Evolutionary conservation across 2,113 vertebrate species (phyloP).

Genomic region (Chaetodon auriga): DNA sequence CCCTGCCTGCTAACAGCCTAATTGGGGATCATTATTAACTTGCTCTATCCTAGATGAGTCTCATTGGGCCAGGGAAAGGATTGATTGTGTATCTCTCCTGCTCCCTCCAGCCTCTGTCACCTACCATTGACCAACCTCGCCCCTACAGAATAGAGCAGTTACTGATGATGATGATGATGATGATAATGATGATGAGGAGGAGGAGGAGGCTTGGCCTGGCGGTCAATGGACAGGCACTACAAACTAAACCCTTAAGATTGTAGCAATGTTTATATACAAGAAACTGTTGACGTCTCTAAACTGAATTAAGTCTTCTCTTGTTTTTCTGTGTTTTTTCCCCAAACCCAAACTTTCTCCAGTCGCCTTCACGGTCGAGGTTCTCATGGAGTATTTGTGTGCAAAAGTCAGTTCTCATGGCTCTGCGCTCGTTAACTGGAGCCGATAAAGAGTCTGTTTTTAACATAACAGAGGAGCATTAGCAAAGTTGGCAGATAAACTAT

Average conservation of each 20-base stretch:
- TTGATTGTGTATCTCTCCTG: constrained; percentile 71
- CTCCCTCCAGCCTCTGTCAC: constrained; percentile 66
- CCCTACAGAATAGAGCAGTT: constrained; percentile 54
- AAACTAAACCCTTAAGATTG: constrained; percentile 32
- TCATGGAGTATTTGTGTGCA: constrained; percentile 62
- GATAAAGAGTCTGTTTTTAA: constrained; percentile 79
- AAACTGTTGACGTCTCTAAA: constrained; percentile 18
- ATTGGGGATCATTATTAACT: constrained; percentile 77
- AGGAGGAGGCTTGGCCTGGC: constrained; percentile 57
- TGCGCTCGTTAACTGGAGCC: constrained; percentile 62
- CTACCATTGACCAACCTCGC: constrained; percentile 70
- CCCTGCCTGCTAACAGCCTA: constrained; percentile 55
- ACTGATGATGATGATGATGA: constrained; percentile 71
- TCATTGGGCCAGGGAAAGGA: constrained; percentile 66
- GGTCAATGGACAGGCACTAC: constrained; percentile 51
- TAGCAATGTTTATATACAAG: constrained; percentile 8
- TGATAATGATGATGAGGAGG: constrained; percentile 60
- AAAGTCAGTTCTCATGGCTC: constrained; percentile 72
- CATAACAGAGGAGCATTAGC: constrained; percentile 73
- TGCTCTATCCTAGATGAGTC: constrained; percentile 70
- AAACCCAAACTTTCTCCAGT: constrained; percentile 25
- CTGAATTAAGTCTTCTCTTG: constrained; percentile 10
- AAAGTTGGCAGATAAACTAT: constrained; percentile 76
- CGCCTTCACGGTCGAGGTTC: constrained; percentile 41
- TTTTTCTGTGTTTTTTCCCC: neutral